Evolutionary conservation across 2,113 vertebrate genomes (phyloP).

Genomic region (Oryzias celebensis): DNA sequence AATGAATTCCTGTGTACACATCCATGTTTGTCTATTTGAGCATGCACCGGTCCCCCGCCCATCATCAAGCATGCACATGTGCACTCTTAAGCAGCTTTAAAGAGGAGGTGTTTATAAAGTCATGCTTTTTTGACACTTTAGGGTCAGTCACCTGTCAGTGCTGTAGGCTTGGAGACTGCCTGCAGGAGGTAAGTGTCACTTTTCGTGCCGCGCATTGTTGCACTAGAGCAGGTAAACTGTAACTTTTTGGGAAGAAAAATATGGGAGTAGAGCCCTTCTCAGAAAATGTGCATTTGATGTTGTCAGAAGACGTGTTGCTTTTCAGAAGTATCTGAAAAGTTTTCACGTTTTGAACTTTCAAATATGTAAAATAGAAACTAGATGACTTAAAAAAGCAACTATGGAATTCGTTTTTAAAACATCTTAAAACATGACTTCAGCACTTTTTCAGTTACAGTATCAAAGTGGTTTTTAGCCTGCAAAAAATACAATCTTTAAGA

Average conservation of each 20-base stretch:
- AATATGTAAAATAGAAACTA: not conserved
- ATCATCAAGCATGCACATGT: constrained; percentile 33
- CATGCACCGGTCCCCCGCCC: constrained; percentile 48
- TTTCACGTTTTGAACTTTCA: not conserved
- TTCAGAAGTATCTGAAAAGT: not conserved
- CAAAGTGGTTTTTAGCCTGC: too few species aligned
- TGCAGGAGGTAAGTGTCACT: constrained; percentile 63
- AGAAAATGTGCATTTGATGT: not conserved
- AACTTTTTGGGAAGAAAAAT: constrained; percentile 13
- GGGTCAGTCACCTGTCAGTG: constrained; percentile 48
- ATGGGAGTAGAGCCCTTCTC: constrained; percentile 7
- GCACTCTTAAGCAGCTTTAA: constrained; percentile 27
- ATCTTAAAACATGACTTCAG: too few species aligned
- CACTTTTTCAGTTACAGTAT: too few species aligned
- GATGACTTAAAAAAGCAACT: too few species aligned
- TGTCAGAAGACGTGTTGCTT: not conserved
- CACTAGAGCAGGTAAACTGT: constrained; percentile 14
- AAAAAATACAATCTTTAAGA: too few species aligned
- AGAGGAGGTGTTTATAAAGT: constrained; percentile 65
- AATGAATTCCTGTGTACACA: constrained; percentile 16
- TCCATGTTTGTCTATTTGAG: constrained; percentile 17
- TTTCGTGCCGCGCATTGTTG: constrained; percentile 11
- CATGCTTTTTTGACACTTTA: constrained; percentile 41
- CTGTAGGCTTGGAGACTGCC: constrained; percentile 24
- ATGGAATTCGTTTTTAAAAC: too few species aligned